Conservation (phyloP, 2,797 vertebrate genomes). For the Sebastes oblongus region DNA sequence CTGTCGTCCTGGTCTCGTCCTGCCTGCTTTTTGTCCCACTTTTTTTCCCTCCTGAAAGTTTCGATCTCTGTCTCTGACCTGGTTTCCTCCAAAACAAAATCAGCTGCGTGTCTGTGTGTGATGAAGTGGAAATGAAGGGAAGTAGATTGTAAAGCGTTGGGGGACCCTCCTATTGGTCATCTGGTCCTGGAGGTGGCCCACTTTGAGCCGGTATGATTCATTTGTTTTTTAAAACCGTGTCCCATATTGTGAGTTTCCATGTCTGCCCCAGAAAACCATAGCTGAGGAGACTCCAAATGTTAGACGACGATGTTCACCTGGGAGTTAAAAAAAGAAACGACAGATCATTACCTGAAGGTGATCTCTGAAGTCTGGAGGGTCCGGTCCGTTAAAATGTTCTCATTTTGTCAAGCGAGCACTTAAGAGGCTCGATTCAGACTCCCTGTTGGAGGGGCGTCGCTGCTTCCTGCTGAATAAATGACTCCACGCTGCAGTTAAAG, state of each 20-base stretch:
- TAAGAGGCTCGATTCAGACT: not conserved
- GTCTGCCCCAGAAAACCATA: conserved; percentile 56
- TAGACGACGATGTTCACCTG: not conserved
- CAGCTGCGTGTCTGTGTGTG: not conserved
- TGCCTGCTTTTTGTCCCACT: not conserved
- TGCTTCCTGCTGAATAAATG: not conserved
- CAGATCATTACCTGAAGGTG: conserved; percentile 41
- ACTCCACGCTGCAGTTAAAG: not conserved
- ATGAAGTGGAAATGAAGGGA: not conserved
- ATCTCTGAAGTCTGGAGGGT: conserved; percentile 20
- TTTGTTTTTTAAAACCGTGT: conserved; percentile 9
- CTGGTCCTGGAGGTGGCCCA: conserved; percentile 35
- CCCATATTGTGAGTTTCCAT: conserved; percentile 39
- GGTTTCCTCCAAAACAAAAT: conserved; percentile 21
- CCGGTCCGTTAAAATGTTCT: conserved; percentile 16
- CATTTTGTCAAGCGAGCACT: conserved; percentile 42
- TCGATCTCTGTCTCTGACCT: conserved; percentile 27
- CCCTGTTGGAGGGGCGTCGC: not conserved
- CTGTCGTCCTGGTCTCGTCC: not conserved
- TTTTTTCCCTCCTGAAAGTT: conserved; percentile 15
- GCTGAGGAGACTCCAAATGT: conserved; percentile 16
- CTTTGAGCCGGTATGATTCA: conserved; percentile 24
- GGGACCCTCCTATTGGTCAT: not conserved
- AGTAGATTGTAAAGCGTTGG: not conserved
- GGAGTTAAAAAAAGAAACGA: not conserved